Base-by-base conservation (phyloP, 1,140 invertebrate genomes). In the Tetramorium parvispinum region DNA sequence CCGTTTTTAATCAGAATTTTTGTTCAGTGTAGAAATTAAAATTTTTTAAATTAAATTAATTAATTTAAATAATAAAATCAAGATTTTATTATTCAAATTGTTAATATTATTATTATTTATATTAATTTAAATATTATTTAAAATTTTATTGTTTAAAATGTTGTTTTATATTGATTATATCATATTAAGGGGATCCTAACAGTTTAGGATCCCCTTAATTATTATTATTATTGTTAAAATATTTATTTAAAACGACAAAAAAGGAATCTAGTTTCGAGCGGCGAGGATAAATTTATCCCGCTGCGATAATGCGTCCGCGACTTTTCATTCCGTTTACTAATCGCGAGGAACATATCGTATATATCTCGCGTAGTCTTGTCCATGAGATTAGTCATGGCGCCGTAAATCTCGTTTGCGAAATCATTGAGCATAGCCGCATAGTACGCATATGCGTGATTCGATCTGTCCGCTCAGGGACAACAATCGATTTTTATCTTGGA, bases 401-500 rank as follows among this genome's bases (percentile, higher is more conserved):
- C 27, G 32, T 83, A 83, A 82, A 75, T 83, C 24, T 71, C 43
- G 53, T 46, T 83, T 75, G 79, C 68, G 53, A 83, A 75, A 75
- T 55, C 53, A n/a, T n/a, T 32, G 59, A 4, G 32, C 32, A 32
- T 32, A 32, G 27, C 27, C 27, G 27, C 27, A 32, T 4, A 32
- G 32, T 53, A n/a, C 40, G 55, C n/a, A n/a, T 55, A 51, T 57
- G 65, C 11, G 57, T 77, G 88, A 91, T 88, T 88, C 71, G 86
- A 91, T 91, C 89, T 81, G 75, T 66, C 43, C 83, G 86, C 27
- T 90, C 89, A 91, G 89, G 90, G 90, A 91, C 86, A 85, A 91
- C 85, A 81, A 91, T 89, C 86, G 71, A 86, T 86, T 88, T 87
- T 83, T 91, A 79, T 68, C 53, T 55, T 51, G 53, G 78, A 77